Base-by-base conservation (phyloP, 2,797 vertebrate species). In the Tapirus indicus region DNA sequence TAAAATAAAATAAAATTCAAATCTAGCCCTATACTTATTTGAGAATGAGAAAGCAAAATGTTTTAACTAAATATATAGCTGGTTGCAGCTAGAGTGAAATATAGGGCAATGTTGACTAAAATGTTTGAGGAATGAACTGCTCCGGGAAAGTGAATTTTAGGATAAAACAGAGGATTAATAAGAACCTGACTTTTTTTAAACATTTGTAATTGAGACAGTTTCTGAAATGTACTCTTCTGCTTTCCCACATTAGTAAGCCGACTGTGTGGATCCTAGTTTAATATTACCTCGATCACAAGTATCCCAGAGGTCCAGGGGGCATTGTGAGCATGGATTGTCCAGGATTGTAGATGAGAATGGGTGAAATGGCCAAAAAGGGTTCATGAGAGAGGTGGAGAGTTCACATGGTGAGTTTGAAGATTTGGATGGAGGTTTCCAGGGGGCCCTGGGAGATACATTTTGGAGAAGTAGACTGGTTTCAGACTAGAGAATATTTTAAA, bases 1-100 rank as follows among this genome's bases (percentile, higher is more conserved):
- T 88, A 75, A 92, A 88, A 92, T 85, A 87, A 88, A 94, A 83
- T 85, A 91, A 74, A 64, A 75, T 92, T 96, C 95, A 93, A 97
- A 96, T 91, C 80, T 86, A 12, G 62, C 32, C 72, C 56, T 78
- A 21, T 13, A 74, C 64, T 91, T 92, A 88, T 80, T 90, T 94
- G 78, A 69, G 68, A 84, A 52, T 32, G 69, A 92, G 38, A 92
- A 95, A 74, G 75, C 27, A 71, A 89, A 79, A 82, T 62, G 71
- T 60, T 77, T 90, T 75, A 78, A 77, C 89, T 95, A 95, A 88
- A 94, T 88, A 85, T 82, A 91, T 23, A 87, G 41, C 82, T 62
- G 13, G 35, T 89, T 82, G 49, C 18, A 62, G 83, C 79, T 25
- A 23, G 35, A 91, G 23, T 54, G 62, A 96, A 92, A 88, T 86